Evolutionary conservation across 2,113 vertebrate species (phyloP).

Genomic region (Gymnocephalus cernua): DNA sequence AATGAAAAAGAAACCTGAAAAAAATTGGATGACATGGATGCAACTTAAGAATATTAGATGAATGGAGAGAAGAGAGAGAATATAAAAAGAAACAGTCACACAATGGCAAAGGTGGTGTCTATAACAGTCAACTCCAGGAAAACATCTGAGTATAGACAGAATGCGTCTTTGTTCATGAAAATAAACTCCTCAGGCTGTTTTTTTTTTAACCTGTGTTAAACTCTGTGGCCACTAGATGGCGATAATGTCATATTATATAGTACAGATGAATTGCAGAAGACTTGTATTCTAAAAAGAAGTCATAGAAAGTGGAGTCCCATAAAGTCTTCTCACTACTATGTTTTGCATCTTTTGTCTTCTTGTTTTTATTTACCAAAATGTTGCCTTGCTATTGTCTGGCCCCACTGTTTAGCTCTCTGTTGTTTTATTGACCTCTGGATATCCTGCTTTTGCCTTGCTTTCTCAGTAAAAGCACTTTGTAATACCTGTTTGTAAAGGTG

Average conservation of each 20-base stretch:
- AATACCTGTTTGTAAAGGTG: too few species aligned
- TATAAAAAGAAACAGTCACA: conserved; percentile 19
- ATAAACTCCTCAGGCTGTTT: neutral
- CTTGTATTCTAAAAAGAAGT: neutral
- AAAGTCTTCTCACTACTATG: too few species aligned
- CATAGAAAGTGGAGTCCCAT: neutral
- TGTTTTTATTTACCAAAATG: too few species aligned
- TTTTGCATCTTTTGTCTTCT: too few species aligned
- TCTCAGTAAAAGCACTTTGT: too few species aligned
- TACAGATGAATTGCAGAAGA: neutral
- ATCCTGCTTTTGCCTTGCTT: too few species aligned
- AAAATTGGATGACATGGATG: conserved; percentile 59
- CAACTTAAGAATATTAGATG: conserved; percentile 54
- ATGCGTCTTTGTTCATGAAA: neutral
- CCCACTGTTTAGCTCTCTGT: too few species aligned
- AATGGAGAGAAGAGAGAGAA: conserved; percentile 40
- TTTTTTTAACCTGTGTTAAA: neutral
- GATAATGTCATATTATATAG: conserved; percentile 10
- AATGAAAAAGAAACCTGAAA: conserved; percentile 81
- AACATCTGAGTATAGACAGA: neutral
- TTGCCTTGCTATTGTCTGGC: too few species aligned
- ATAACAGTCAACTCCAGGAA: neutral
- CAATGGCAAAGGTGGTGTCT: conserved; percentile 2
- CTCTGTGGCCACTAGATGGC: conserved; percentile 67
- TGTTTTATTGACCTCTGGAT: too few species aligned